These are phyloP conservation scores for Spodoptera exigua DNA, from an alignment of 2,888 invertebrate species.

Conservation along the genomic window DNA sequence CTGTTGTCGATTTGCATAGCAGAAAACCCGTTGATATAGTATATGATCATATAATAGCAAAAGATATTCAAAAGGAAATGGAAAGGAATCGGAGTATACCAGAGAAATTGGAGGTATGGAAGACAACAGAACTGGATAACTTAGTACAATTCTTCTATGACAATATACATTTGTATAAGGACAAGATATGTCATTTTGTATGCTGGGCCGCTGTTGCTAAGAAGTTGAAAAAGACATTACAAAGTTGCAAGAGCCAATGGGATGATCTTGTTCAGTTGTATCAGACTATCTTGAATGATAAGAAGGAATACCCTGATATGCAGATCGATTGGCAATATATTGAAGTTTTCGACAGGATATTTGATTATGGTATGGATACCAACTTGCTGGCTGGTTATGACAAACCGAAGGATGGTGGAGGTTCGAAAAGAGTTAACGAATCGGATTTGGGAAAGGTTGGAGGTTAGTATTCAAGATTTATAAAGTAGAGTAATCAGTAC, in stretches of 20 bases:
- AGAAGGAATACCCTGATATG: conserved; percentile 81
- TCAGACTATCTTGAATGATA: conserved; percentile 76
- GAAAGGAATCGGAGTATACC: conserved; percentile 39
- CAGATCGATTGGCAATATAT: conserved; percentile 85
- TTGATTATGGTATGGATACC: conserved; percentile 83
- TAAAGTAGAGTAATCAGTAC: too few species aligned
- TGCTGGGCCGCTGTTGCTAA: conserved; percentile 74
- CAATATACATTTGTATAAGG: conserved; percentile 79
- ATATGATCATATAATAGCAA: conserved; percentile 78
- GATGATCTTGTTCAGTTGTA: conserved; percentile 74
- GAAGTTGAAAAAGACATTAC: conserved; percentile 65
- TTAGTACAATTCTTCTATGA: conserved; percentile 78
- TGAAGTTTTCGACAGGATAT: conserved; percentile 83
- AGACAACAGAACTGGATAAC: conserved; percentile 69
- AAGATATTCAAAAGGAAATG: conserved; percentile 70
- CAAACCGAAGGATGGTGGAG: conserved; percentile 34
- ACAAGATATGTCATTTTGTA: conserved; percentile 76
- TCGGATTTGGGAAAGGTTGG: conserved; percentile 63
- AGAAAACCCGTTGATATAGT: conserved; percentile 76
- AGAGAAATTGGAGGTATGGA: conserved; percentile 63
- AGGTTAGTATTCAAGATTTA: conserved; percentile 61
- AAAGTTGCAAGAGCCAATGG: conserved; percentile 75
- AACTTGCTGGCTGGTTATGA: conserved; percentile 74
- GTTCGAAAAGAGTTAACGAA: conserved; percentile 30
- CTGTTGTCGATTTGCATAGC: conserved; percentile 65